Evolutionary conservation across 2,113 vertebrate species (phyloP).

Genomic region (Bubalus kerabau): DNA sequence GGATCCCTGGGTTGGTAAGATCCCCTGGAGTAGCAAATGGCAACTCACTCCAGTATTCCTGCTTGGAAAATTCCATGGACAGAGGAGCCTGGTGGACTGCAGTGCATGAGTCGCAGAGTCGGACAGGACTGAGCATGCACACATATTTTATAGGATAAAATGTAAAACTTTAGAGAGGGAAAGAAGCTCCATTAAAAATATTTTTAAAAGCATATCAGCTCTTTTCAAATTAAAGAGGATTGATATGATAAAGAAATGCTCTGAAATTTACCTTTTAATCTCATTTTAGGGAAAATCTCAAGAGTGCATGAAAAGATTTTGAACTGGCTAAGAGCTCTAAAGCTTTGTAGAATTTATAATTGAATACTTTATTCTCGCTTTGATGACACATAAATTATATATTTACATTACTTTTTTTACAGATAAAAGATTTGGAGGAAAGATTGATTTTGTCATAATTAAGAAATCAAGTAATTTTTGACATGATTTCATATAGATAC

Average conservation of each 20-base stretch:
- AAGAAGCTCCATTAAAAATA: slow-evolving; percentile 21
- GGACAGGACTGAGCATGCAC: not conserved
- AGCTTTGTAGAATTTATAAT: not conserved
- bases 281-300: slow-evolving; percentile 27
- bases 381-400: not conserved
- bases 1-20: not conserved
- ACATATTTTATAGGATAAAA: not conserved
- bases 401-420: not conserved
- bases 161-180: slow-evolving; percentile 1
- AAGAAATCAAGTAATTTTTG: not conserved
- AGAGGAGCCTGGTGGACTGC: not conserved
- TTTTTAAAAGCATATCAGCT: not conserved
- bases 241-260: not conserved
- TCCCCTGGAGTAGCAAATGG: not conserved
- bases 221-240: slow-evolving; percentile 10
- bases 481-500: not conserved
- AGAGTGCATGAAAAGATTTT: not conserved
- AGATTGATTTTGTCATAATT: not conserved
- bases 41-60: not conserved
- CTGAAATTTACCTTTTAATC: slow-evolving; percentile 14
- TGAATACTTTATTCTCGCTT: slow-evolving; percentile 17
- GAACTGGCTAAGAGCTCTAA: not conserved
- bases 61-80: not conserved
- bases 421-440: not conserved
- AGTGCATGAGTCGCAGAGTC: not conserved